These are phyloP conservation scores for Sisor rabdophorus DNA, from an alignment of 2,113 vertebrate genomes.

Conservation along the genomic window DNA sequence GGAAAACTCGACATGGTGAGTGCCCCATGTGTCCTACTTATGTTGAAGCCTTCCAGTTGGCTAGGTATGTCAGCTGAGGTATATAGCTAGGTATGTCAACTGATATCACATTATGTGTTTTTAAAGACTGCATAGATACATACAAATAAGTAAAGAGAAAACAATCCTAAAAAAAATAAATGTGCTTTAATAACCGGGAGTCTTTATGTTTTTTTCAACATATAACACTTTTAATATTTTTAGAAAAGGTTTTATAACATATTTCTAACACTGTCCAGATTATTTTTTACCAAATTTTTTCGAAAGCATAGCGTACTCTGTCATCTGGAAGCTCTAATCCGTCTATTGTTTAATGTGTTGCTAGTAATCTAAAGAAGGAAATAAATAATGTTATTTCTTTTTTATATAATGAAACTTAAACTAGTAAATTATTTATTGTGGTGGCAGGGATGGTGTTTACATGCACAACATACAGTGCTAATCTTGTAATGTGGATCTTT, in stretches of 20 bases:
- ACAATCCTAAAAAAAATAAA: background rate
- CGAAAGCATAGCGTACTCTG: background rate
- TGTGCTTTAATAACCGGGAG: background rate
- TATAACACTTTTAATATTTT: background rate
- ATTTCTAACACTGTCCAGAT: background rate
- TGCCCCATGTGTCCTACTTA: background rate
- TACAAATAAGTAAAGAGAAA: background rate
- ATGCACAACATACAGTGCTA: background rate
- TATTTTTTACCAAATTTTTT: background rate
- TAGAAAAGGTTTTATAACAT: no score
- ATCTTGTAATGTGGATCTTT: conserved; percentile 5
- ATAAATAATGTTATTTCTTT: no score
- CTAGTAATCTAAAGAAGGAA: background rate
- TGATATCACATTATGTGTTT: background rate
- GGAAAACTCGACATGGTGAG: conserved; percentile 81
- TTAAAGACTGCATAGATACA: background rate
- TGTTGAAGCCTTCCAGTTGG: background rate
- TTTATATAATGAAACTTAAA: background rate
- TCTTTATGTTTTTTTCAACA: background rate
- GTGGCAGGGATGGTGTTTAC: background rate
- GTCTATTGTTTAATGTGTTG: background rate
- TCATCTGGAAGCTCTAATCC: conserved; percentile 1
- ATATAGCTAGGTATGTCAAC: no score
- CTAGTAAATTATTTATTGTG: no score
- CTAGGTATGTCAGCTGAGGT: no score